Conservation (phyloP, 2,888 invertebrate species). For the Clitarchus hookeri region DNA sequence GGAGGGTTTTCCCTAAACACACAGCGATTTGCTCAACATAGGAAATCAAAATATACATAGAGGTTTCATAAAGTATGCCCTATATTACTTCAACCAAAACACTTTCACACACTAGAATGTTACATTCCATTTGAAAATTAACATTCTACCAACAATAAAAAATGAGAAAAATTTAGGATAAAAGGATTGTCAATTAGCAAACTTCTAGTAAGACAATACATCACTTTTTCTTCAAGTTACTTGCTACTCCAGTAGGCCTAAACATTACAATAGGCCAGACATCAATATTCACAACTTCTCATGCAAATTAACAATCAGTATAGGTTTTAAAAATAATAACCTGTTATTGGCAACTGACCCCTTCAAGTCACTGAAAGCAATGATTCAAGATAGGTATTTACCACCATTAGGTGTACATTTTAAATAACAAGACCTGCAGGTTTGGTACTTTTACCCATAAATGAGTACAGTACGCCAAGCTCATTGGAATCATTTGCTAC, state of each 20-base stretch:
- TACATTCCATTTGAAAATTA: background rate
- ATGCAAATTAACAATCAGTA: background rate
- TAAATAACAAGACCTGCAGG: background rate
- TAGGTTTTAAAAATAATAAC: background rate
- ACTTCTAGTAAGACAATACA: background rate
- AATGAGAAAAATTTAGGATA: background rate
- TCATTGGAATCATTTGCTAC: slow-evolving; percentile 29
- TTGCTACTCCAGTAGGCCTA: background rate
- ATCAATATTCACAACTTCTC: background rate
- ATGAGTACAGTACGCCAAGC: slow-evolving; percentile 12
- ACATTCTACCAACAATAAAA: background rate
- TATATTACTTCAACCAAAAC: no score
- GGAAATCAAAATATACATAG: no score
- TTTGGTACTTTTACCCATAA: slow-evolving; percentile 2
- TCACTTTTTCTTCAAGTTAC: background rate
- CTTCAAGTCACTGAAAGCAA: background rate
- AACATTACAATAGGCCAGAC: background rate
- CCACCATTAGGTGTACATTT: slow-evolving; percentile 3
- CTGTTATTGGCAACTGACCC: slow-evolving; percentile 1
- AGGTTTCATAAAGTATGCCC: no score
- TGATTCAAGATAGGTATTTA: background rate
- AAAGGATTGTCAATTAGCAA: background rate
- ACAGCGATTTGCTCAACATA: no score
- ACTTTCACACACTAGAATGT: background rate
- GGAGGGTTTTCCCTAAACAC: no score